A percentile compares a stretch with the other conserved stretches of the same genome.
phyloP scores from a whole-genome alignment of 35 echinoderm and acorn worm species.

The Lytechinus pictus region DNA sequence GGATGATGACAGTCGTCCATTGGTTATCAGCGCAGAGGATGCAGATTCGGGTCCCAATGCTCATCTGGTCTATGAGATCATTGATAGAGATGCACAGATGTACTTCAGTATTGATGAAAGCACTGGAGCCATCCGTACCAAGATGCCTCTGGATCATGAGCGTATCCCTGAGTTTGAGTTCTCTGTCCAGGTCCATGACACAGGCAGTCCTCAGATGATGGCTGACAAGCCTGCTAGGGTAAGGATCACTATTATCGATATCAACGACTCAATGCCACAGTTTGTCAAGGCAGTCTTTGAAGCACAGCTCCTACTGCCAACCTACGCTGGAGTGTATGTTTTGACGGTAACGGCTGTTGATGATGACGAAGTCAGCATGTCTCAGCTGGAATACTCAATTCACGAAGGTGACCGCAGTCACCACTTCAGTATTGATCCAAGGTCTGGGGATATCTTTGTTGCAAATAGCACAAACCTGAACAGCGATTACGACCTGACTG shows the following conservation, averaged over 20 bases:
- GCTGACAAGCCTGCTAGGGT: constrained; percentile 79
- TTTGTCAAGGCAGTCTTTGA: constrained; percentile 71
- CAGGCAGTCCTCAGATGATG: constrained; percentile 71
- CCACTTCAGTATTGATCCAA: constrained; percentile 66
- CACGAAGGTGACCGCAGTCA: constrained; percentile 69
- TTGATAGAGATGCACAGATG: constrained; percentile 80
- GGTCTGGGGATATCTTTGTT: constrained; percentile 71
- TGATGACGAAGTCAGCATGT: constrained; percentile 87
- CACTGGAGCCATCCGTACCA: constrained; percentile 93
- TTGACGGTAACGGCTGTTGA: constrained; percentile 70
- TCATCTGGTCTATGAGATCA: constrained; percentile 84
- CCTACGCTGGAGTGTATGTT: constrained; percentile 80
- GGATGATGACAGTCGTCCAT: constrained; percentile 74
- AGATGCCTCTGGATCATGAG: constrained; percentile 86
- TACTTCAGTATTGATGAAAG: constrained; percentile 94
- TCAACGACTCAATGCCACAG: constrained; percentile 94
- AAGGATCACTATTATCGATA: constrained; percentile 81
- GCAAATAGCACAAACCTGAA: constrained; percentile 58
- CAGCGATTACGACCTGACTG: constrained; percentile 68
- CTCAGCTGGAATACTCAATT: constrained; percentile 89
- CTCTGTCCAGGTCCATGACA: constrained; percentile 79
- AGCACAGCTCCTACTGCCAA: constrained; percentile 78
- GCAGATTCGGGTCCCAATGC: constrained; percentile 90
- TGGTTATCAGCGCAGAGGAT: constrained; percentile 90
- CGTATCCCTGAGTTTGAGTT: constrained; percentile 80